A percentile compares a stretch with the other conserved stretches of the same genome.
Evolutionary conservation across 2,797 vertebrate genomes (phyloP).

Genomic region (Triplophysa yarkandensis): DNA sequence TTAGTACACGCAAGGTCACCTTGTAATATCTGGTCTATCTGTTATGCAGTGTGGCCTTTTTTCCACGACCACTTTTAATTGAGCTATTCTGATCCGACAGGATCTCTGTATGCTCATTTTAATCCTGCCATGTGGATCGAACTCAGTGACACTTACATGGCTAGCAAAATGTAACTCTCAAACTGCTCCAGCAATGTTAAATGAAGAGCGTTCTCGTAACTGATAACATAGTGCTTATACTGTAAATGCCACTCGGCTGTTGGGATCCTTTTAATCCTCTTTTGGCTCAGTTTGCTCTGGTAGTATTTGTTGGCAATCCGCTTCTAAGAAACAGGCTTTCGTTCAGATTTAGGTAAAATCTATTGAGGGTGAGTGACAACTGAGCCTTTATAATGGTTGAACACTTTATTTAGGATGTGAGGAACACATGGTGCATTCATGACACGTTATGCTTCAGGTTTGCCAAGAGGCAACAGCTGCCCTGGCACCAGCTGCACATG

Average conservation of each 20-base stretch:
- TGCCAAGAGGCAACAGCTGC: constrained; percentile 69
- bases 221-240: not conserved
- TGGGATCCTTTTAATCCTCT: not conserved
- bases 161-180: constrained; percentile 6
- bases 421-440: constrained; percentile 70
- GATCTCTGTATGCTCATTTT: constrained; percentile 46
- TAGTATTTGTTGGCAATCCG: not conserved
- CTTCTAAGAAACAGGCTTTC: constrained; percentile 12
- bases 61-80: constrained; percentile 71
- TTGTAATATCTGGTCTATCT: constrained; percentile 22
- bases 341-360: constrained; percentile 27
- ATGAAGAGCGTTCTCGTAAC: constrained; percentile 3
- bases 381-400: constrained; percentile 50
- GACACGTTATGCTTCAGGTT: constrained; percentile 57
- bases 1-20: constrained; percentile 48
- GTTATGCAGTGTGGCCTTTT: constrained; percentile 49
- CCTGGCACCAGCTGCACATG: constrained; percentile 57
- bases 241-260: not conserved
- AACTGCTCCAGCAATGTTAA: constrained; percentile 32
- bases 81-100: constrained; percentile 73
- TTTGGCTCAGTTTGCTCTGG: not conserved
- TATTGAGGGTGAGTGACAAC: constrained; percentile 61
- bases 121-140: constrained; percentile 40
- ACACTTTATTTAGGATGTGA: constrained; percentile 72
- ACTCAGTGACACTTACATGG: constrained; percentile 36